A percentile compares a stretch with the other conserved stretches of the same genome.
Conservation (phyloP, 2,888 invertebrate species). For the Drosophila fungiperda region DNA sequence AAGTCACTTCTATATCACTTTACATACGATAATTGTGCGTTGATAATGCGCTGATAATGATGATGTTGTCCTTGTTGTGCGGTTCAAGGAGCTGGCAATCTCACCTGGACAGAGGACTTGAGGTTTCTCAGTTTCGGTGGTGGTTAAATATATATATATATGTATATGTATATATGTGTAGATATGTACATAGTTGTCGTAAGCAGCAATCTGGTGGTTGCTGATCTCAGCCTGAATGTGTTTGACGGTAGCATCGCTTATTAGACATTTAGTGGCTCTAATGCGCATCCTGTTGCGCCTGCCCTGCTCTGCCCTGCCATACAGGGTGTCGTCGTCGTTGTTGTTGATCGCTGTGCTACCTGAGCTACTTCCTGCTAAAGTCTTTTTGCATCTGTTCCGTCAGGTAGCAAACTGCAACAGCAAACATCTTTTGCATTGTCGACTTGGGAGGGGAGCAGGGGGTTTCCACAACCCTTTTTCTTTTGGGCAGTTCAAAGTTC, state of each 20-base stretch:
- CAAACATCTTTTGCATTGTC: constrained; percentile 19
- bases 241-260: constrained; percentile 37
- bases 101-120: constrained; percentile 41
- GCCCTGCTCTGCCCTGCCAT: neutral
- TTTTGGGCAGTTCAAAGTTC: constrained; percentile 69
- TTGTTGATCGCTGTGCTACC: constrained; percentile 53
- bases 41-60: constrained; percentile 66
- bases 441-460: neutral
- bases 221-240: constrained; percentile 9
- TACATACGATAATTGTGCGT: constrained; percentile 78
- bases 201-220: constrained; percentile 27
- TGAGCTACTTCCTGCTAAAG: constrained; percentile 69
- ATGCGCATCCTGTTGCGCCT: constrained; percentile 77
- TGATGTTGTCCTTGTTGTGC: constrained; percentile 36
- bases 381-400: constrained; percentile 32
- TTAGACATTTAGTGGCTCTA: constrained; percentile 70
- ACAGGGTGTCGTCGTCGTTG: constrained; percentile 36
- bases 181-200: neutral
- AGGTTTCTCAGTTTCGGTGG: constrained; percentile 49
- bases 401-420: constrained; percentile 32
- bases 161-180: neutral
- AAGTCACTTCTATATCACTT: constrained; percentile 65
- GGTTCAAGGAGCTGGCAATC: constrained; percentile 20
- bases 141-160: constrained; percentile 16
- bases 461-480: constrained; percentile 28